Evolutionary conservation across 2,888 invertebrate genomes (phyloP), one percentile per base, ranked within the genome.

Genomic region (Chloroclysta siterata): DNA sequence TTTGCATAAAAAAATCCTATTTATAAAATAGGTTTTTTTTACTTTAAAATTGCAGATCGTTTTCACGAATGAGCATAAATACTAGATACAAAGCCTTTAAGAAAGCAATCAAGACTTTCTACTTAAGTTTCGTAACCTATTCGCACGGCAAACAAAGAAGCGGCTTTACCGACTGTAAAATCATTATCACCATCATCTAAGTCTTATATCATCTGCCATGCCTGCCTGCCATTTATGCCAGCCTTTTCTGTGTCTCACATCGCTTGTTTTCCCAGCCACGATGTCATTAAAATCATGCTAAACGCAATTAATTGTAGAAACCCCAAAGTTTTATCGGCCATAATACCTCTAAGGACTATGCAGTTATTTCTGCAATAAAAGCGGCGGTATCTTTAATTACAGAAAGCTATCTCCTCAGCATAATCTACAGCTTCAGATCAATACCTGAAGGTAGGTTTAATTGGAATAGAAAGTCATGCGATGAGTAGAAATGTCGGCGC

Each of bases 381-480:
- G 53, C 54, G 53, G 62, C 66, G 58, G 70, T 71, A 41, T 71
- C 68, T 68, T 71, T 72, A 48, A 65, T 60, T 67, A 53, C 58
- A 61, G 47, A 65, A 46, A 51, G 56, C 57, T 46, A 56, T 56
- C 61, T 55, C 53, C 39, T 59, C 62, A 58, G 57, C 36, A 51
- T 36, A 60, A 68, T 68, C 66, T 76, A 56, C 56, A 36, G 53
- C 61, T 57, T 44, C 65, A 66, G 69, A 76, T 78, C 74, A 72
- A 70, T 75, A 72, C 60, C 48, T 67, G 72, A 73, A 75, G 70
- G 74, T 66, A 72, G 70, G 59, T 72, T 78, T 80, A 81, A 81
- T 80, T 80, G 79, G 75, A 72, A 66, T 78, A 78, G 79, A 81
- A 80, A 81, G 80, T 72, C 70, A 58, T 68, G 68, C 65, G 72